Evolutionary conservation across 2,113 vertebrate genomes (phyloP), one percentile per base, ranked within the genome.

Genomic region (Aldabrachelys gigantea): DNA sequence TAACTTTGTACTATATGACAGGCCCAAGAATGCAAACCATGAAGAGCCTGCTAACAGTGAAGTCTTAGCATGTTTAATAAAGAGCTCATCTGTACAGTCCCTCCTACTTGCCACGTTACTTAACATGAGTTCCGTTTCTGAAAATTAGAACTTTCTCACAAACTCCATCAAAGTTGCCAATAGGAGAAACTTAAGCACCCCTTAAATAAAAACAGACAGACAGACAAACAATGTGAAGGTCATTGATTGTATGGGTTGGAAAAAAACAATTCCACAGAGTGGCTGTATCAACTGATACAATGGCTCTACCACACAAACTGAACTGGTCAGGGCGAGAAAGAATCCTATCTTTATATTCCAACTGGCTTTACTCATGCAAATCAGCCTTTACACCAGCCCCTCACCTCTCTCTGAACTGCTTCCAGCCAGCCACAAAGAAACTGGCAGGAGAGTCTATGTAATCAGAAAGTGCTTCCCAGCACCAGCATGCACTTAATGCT

Each of bases 1-100:
- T 92, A 96, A 91, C 94, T 78, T 91, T 56, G 69, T 85, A 91
- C 92, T 94, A 90, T 80, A 91, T 83, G 85, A 89, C 54, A 90
- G 11, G 29, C 91, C 89, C 85, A 93, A 91, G 91, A 96, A 94
- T 35, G 93, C 83, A 91, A 91, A 17, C 35, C 6, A 2, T 16
- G 35, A 69, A 91, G 49, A 1, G 5, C 44, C 4, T 24, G 72
- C 38, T 69, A 17, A 93, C 50, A 62, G 8, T 65, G 1, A 11
- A 3, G 3, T 84, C 27, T 56, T 82, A 8, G 75, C 57, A 53
- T 1, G 24, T 5, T 81, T 94, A 47, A 35, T 13, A 69, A 38
- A 79, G 38, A 62, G 38, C 4, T 69, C 13, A 82, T 88, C 87
- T 75, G 91, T 41, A 80, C 6, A 29, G 3, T 4, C 2, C 3